Percentiles rank a stretch among this genome's conserved stretches.
Evolutionary conservation across 2,113 vertebrate species (phyloP).

Genomic region (Scortum barcoo): DNA sequence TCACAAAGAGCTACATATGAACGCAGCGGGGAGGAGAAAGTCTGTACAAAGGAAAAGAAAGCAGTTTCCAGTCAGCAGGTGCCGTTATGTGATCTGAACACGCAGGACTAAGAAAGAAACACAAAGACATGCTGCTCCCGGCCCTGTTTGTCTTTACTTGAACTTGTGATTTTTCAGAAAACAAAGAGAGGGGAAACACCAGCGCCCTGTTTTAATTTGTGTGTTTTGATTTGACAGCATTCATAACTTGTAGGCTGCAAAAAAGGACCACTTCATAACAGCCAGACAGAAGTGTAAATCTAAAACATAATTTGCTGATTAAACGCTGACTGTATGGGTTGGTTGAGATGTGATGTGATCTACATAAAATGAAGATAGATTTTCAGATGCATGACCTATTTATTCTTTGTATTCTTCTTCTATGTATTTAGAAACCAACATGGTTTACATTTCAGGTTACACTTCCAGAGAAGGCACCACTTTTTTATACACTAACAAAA

Average conservation of each 20-base stretch:
- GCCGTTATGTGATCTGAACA: background rate
- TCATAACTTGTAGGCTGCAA: background rate
- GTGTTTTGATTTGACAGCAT: background rate
- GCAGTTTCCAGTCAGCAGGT: conserved; percentile 29
- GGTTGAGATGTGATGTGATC: background rate
- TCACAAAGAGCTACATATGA: conserved; percentile 15
- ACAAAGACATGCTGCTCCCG: background rate
- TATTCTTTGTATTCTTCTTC: too few relatives aligned
- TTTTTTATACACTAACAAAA: background rate
- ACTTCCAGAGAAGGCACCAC: background rate
- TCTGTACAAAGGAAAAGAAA: conserved; percentile 57
- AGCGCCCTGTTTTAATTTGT: background rate
- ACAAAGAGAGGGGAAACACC: background rate
- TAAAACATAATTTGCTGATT: too few relatives aligned
- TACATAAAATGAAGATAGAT: background rate
- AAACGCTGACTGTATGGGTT: background rate
- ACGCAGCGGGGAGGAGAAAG: conserved; percentile 11
- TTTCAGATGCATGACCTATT: background rate
- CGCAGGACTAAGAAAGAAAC: background rate
- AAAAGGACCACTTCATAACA: background rate
- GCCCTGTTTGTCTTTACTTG: too few relatives aligned
- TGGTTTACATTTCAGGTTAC: background rate
- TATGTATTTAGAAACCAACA: background rate
- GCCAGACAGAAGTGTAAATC: background rate
- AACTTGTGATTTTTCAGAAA: background rate